Conservation (phyloP, 2,888 invertebrate species). For the Nomada fabriciana region DNA sequence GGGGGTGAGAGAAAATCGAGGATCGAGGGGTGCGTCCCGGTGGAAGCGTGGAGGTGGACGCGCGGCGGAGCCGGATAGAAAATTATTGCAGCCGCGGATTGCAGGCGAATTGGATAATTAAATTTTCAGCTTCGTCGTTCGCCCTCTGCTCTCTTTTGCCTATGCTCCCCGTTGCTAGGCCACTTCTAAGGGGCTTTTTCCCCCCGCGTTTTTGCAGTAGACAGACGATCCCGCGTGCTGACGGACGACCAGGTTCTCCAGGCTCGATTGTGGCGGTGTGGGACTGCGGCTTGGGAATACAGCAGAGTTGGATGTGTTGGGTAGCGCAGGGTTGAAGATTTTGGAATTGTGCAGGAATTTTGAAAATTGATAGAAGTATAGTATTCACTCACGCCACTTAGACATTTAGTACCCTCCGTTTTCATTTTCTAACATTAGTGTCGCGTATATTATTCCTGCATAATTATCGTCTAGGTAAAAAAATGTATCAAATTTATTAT, state of each 20-base stretch:
- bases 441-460: too few relatives aligned
- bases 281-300: background rate
- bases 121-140: constrained; percentile 71
- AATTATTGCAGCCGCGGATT: constrained; percentile 75
- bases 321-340: too few relatives aligned
- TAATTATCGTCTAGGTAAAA: too few relatives aligned
- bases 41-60: constrained; percentile 16
- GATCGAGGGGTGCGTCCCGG: constrained; percentile 38
- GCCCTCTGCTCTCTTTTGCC: constrained; percentile 18
- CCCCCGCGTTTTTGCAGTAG: constrained; percentile 1
- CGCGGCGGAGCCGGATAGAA: constrained; percentile 63
- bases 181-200: constrained; percentile 43
- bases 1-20: constrained; percentile 46
- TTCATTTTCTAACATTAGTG: too few relatives aligned
- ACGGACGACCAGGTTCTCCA: background rate
- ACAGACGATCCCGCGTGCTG: constrained; percentile 13
- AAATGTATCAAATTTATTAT: too few relatives aligned
- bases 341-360: too few relatives aligned
- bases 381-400: too few relatives aligned
- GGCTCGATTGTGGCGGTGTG: background rate
- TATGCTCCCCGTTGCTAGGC: background rate
- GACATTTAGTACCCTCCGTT: too few relatives aligned
- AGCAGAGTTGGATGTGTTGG: too few relatives aligned
- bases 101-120: constrained; percentile 76
- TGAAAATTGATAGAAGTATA: too few relatives aligned